phyloP scores from a whole-genome alignment of 2,888 invertebrate species.

The Eubasilissa splendida region DNA sequence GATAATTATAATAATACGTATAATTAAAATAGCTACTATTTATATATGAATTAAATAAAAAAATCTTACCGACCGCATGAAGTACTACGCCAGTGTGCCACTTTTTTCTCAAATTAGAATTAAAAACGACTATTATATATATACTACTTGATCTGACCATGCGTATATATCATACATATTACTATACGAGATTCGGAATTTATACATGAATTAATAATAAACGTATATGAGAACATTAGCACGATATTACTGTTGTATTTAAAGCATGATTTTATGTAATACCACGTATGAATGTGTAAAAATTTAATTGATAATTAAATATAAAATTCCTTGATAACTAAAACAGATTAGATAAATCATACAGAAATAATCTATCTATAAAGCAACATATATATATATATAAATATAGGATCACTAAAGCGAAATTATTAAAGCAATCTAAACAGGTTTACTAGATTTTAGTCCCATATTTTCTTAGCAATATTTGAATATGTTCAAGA shows the following conservation, averaged over 20 bases:
- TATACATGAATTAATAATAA: constrained; percentile 2
- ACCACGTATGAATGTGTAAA: too few species aligned
- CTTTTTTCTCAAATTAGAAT: not conserved
- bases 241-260: constrained; percentile 9
- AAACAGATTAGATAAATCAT: too few species aligned
- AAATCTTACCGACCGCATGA: constrained; percentile 26
- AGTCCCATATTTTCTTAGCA: too few species aligned
- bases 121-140: not conserved
- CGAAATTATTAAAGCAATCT: too few species aligned
- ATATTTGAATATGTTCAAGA: too few species aligned
- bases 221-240: not conserved
- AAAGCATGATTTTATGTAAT: not conserved
- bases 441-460: too few species aligned
- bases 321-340: too few species aligned
- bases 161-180: constrained; percentile 10
- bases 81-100: constrained; percentile 5
- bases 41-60: constrained; percentile 23
- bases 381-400: too few species aligned
- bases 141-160: not conserved
- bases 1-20: constrained; percentile 1
- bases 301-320: too few species aligned
- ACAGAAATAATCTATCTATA: too few species aligned
- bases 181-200: constrained; percentile 14
- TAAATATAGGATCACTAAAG: too few species aligned
- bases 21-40: constrained; percentile 14